These are phyloP conservation scores for Arizona elegans DNA, from an alignment of 2,113 vertebrate genomes.

Conservation along the genomic window DNA sequence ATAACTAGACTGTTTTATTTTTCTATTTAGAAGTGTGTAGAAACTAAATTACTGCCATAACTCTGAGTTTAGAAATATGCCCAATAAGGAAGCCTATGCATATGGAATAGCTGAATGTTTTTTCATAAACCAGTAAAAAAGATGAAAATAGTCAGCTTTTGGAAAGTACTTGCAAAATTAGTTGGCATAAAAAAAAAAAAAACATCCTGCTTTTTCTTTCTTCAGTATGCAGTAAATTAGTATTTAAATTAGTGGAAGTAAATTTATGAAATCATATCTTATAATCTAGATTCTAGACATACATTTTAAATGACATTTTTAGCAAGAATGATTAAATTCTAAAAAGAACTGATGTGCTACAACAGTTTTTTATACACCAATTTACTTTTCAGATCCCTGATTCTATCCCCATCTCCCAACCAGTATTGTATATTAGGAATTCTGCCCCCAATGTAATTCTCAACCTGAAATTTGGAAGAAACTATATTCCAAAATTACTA, in stretches of 20 bases:
- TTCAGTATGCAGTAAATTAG: background rate
- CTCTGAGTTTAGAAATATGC: background rate
- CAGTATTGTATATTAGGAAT: background rate
- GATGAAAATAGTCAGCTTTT: background rate
- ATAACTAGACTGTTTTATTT: background rate
- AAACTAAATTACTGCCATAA: background rate
- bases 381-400: background rate
- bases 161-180: background rate
- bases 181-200: background rate
- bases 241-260: background rate
- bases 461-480: background rate
- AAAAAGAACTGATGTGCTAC: background rate
- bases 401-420: background rate
- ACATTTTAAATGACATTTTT: constrained; percentile 17
- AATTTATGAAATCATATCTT: background rate
- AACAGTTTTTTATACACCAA: background rate
- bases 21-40: constrained; percentile 10
- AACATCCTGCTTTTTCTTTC: background rate
- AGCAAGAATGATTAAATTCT: background rate
- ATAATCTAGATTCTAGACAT: background rate
- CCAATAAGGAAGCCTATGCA: background rate
- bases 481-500: background rate
- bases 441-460: background rate
- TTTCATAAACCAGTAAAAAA: background rate
- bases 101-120: background rate